Percentiles rank a stretch among this genome's conserved stretches.
Evolutionary conservation across 1,140 invertebrate genomes (phyloP).

Genomic region (Dryas iulia): DNA sequence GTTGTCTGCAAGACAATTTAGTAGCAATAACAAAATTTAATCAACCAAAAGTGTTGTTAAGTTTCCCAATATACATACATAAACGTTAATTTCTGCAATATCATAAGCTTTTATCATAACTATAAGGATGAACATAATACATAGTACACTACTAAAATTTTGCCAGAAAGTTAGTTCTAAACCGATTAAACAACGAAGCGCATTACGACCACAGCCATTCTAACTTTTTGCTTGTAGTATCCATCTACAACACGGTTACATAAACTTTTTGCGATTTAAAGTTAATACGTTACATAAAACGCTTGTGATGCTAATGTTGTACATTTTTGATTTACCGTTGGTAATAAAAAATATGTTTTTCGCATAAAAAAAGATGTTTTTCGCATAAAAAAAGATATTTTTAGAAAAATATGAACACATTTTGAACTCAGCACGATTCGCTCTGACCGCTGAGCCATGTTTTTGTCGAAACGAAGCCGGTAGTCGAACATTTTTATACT

Average conservation of each 20-base stretch:
- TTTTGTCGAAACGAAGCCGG: too few relatives aligned
- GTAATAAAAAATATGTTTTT: too few relatives aligned
- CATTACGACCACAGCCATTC: constrained; percentile 20
- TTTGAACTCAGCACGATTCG: too few relatives aligned
- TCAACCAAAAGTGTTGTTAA: background rate
- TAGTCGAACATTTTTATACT: too few relatives aligned
- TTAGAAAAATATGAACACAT: too few relatives aligned
- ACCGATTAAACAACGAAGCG: constrained; percentile 15
- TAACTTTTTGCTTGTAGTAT: constrained; percentile 20
- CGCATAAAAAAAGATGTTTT: too few relatives aligned
- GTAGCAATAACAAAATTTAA: background rate
- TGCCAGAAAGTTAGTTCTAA: constrained; percentile 5
- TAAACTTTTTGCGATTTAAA: background rate
- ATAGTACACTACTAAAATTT: background rate
- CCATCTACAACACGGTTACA: constrained; percentile 2
- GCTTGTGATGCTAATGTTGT: background rate
- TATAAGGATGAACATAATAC: background rate
- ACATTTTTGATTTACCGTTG: too few relatives aligned
- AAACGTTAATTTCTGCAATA: background rate
- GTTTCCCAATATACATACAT: background rate
- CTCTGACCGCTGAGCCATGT: too few relatives aligned
- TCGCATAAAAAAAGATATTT: too few relatives aligned
- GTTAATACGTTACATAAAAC: background rate
- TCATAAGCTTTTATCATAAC: background rate
- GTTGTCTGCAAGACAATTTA: background rate